These are phyloP conservation scores for Epinotia brunnichana DNA, from an alignment of 2,888 invertebrate species.

Conservation along the genomic window DNA sequence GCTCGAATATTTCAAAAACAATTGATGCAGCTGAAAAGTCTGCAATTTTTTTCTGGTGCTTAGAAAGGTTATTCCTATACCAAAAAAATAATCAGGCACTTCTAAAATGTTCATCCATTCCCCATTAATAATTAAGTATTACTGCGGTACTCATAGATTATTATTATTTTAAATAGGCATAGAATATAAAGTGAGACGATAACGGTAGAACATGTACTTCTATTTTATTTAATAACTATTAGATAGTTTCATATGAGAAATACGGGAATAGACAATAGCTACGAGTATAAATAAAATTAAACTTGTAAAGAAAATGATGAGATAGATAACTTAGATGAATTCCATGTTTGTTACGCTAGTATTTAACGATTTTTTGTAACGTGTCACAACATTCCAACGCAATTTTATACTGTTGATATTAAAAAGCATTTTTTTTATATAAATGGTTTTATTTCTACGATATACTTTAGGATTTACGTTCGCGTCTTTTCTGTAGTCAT, in stretches of 20 bases:
- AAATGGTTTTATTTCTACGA: slow-evolving; percentile 3
- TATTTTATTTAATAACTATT: not conserved
- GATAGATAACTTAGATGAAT: slow-evolving; percentile 2
- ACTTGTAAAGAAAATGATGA: not conserved
- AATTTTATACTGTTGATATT: slow-evolving; percentile 42
- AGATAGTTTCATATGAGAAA: not conserved
- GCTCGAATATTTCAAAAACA: too few species aligned
- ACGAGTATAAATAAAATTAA: not conserved
- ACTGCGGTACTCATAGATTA: not conserved
- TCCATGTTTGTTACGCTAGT: slow-evolving; percentile 18
- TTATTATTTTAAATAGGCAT: not conserved
- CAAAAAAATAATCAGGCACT: too few species aligned
- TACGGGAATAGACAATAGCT: not conserved
- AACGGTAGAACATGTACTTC: not conserved
- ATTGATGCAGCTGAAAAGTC: too few species aligned
- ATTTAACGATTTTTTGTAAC: slow-evolving; percentile 10
- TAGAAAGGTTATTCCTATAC: too few species aligned
- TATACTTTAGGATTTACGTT: too few species aligned
- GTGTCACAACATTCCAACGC: slow-evolving; percentile 23
- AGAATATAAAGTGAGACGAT: not conserved
- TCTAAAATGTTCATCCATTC: too few species aligned
- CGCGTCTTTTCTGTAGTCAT: too few species aligned
- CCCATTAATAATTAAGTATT: too few species aligned
- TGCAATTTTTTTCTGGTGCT: too few species aligned
- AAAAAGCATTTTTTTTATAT: slow-evolving; percentile 14